Percentiles rank a stretch among this genome's conserved stretches.
Evolutionary conservation across 2,113 vertebrate genomes (phyloP).

Genomic region (Uria aalge): DNA sequence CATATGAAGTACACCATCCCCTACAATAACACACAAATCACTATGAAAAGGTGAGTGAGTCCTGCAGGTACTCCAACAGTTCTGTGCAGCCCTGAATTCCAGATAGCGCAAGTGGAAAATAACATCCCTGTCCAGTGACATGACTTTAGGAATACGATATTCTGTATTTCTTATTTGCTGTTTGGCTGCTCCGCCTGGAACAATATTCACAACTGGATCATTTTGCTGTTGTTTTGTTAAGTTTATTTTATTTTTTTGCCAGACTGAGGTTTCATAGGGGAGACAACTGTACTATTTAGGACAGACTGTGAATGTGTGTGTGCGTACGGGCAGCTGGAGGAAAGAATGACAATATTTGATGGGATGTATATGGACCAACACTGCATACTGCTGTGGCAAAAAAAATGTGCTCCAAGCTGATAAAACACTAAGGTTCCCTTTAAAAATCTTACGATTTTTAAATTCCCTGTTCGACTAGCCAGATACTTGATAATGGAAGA

Average conservation of each 20-base stretch:
- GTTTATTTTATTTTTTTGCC: background rate
- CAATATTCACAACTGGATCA: background rate
- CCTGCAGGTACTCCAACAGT: background rate
- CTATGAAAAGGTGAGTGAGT: background rate
- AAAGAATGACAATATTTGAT: background rate
- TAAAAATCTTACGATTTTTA: background rate
- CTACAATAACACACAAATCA: background rate
- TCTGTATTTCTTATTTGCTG: background rate
- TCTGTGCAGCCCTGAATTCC: background rate
- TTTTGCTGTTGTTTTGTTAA: background rate
- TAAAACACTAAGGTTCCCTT: background rate
- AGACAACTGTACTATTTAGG: background rate
- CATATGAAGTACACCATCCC: background rate
- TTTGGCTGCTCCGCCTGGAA: background rate
- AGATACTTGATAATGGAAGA: background rate
- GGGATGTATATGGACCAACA: background rate
- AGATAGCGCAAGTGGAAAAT: background rate
- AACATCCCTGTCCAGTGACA: background rate
- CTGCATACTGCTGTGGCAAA: background rate
- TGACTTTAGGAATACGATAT: background rate
- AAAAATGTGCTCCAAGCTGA: background rate
- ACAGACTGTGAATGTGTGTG: background rate
- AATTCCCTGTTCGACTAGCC: background rate
- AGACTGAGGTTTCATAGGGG: background rate
- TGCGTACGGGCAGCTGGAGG: background rate